A percentile compares a stretch with the other conserved stretches of the same genome.
Evolutionary conservation across 2,888 invertebrate species (phyloP).

Genomic region (Liopterus haemorrhoidalis): DNA sequence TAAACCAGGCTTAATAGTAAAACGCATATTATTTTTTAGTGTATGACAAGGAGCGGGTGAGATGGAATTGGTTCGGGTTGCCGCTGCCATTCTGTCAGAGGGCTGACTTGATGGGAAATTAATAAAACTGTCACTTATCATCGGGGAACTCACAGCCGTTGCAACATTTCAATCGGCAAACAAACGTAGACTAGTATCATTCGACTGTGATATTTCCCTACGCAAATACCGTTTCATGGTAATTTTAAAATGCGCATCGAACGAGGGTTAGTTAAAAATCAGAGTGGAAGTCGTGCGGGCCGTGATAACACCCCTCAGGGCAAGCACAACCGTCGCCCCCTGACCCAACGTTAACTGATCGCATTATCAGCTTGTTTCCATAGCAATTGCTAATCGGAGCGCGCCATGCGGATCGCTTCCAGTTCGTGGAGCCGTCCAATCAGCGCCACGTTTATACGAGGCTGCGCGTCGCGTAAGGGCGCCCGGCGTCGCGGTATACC

Average conservation of each 20-base stretch:
- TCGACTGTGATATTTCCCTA: conserved; percentile 42
- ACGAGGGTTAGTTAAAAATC: conserved; percentile 47
- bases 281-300: conserved; percentile 48
- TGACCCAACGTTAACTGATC: conserved; percentile 44
- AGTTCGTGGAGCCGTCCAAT: conserved; percentile 43
- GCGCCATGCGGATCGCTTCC: conserved; percentile 45
- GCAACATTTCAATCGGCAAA: conserved; percentile 49
- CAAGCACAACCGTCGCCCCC: conserved; percentile 26
- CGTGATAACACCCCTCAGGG: conserved; percentile 33
- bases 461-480: too few species aligned
- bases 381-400: conserved; percentile 55
- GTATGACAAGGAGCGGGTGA: too few species aligned
- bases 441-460: too few species aligned
- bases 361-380: conserved; percentile 55
- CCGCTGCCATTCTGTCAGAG: too few species aligned
- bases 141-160: conserved; percentile 40
- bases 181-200: conserved; percentile 24
- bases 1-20: too few species aligned
- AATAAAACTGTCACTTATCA: conserved; percentile 72
- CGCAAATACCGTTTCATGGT: conserved; percentile 49
- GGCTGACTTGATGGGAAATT: conserved; percentile 56
- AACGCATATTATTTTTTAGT: too few species aligned
- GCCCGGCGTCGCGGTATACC: conserved; percentile 21
- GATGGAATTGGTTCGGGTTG: too few species aligned
- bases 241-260: conserved; percentile 38